These are phyloP conservation scores for Murina feae DNA, from an alignment of 2,113 vertebrate genomes.

Conservation along the genomic window DNA sequence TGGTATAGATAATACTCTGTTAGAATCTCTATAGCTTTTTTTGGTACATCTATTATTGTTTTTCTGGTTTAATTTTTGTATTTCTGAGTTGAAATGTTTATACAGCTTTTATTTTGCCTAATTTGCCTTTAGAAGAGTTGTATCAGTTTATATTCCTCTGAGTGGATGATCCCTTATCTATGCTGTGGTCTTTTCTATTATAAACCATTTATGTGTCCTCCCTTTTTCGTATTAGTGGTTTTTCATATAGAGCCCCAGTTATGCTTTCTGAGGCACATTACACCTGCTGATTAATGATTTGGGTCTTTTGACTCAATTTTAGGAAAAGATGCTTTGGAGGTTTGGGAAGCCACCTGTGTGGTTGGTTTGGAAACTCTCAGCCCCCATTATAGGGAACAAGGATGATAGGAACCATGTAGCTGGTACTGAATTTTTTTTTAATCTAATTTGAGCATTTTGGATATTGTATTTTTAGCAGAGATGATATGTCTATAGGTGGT, in stretches of 20 bases:
- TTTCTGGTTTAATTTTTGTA: constrained; percentile 18
- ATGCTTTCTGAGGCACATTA: background rate
- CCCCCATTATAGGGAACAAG: background rate
- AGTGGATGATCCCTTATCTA: background rate
- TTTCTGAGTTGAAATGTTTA: constrained; percentile 16
- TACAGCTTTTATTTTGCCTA: background rate
- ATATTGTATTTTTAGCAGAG: background rate
- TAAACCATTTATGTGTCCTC: background rate
- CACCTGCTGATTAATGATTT: background rate
- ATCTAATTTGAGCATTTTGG: background rate
- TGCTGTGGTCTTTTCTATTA: background rate
- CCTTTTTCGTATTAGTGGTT: background rate
- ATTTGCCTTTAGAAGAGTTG: background rate
- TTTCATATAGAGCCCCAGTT: background rate
- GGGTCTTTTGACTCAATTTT: background rate
- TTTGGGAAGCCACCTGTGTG: background rate
- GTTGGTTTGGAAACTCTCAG: background rate
- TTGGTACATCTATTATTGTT: background rate
- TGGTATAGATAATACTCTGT: background rate
- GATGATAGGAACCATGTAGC: background rate
- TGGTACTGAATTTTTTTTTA: background rate
- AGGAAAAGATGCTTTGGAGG: background rate
- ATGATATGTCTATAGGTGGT: background rate
- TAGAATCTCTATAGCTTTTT: background rate
- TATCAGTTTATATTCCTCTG: background rate